Percentiles rank a stretch among this genome's conserved stretches.
phyloP scores from a whole-genome alignment of 2,888 invertebrate species.

The Venustoraphidia nigricollis region DNA sequence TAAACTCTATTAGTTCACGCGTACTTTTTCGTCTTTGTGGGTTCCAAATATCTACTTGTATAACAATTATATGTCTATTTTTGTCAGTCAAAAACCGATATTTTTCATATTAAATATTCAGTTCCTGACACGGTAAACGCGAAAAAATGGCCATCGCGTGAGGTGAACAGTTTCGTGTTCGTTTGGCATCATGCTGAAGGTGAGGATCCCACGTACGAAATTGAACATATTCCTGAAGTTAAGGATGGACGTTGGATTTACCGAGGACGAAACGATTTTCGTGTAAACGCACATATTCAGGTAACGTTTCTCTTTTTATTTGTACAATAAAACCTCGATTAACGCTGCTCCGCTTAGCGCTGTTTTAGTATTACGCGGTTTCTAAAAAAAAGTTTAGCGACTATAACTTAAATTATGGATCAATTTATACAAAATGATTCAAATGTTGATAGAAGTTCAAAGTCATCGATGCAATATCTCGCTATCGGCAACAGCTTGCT shows the following conservation, averaged over 20 bases:
- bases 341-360: too few relatives aligned
- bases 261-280: constrained; percentile 64
- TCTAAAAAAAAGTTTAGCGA: too few relatives aligned
- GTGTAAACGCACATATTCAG: constrained; percentile 63
- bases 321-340: too few relatives aligned
- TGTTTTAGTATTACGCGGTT: too few relatives aligned
- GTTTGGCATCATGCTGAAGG: constrained; percentile 71
- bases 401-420: too few relatives aligned
- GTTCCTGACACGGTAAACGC: constrained; percentile 54
- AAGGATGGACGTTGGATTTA: constrained; percentile 39
- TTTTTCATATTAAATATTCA: constrained; percentile 19
- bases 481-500: too few relatives aligned
- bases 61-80: background rate
- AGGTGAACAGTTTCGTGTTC: constrained; percentile 60
- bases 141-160: constrained; percentile 50
- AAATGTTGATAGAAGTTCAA: too few relatives aligned
- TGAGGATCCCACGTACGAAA: constrained; percentile 49
- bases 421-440: too few relatives aligned
- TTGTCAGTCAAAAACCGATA: constrained; percentile 1
- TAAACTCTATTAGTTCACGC: too few relatives aligned
- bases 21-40: too few relatives aligned
- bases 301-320: constrained; percentile 24
- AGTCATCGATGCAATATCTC: too few relatives aligned
- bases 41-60: too few relatives aligned
- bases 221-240: constrained; percentile 39